Conservation (phyloP, 2,888 invertebrate species). For the Crepidodera aurea region DNA sequence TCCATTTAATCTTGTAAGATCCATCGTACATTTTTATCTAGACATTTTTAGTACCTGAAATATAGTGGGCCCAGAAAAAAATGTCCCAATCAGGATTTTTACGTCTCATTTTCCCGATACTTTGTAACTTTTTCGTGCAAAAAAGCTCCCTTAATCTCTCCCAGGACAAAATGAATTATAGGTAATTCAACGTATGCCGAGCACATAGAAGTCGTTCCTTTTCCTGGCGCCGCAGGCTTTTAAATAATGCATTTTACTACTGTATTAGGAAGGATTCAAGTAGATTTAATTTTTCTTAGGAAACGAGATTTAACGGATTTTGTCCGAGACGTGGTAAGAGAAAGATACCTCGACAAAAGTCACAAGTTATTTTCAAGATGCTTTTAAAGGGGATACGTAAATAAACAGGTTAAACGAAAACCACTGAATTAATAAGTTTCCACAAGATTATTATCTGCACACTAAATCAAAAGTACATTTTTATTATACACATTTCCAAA, state of each 20-base stretch:
- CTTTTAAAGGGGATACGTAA: neutral
- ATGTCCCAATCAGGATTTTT: constrained; percentile 21
- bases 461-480: too few species aligned
- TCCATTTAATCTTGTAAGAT: constrained; percentile 9
- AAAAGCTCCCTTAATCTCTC: constrained; percentile 15
- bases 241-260: constrained; percentile 21
- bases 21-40: constrained; percentile 19
- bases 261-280: constrained; percentile 5
- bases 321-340: neutral
- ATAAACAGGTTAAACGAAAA: too few species aligned
- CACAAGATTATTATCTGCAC: too few species aligned
- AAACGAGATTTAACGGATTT: constrained; percentile 7
- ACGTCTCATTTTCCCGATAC: constrained; percentile 20
- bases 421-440: too few species aligned
- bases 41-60: constrained; percentile 23
- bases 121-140: constrained; percentile 15
- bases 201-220: constrained; percentile 15
- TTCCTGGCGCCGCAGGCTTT: constrained; percentile 12
- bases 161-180: constrained; percentile 23
- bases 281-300: constrained; percentile 16
- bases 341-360: neutral
- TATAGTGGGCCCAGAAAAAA: constrained; percentile 15
- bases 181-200: constrained; percentile 18
- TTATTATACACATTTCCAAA: too few species aligned
- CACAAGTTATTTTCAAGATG: neutral